Evolutionary conservation across 1,140 invertebrate genomes (phyloP).

Genomic region (Drosophila oshimai): DNA sequence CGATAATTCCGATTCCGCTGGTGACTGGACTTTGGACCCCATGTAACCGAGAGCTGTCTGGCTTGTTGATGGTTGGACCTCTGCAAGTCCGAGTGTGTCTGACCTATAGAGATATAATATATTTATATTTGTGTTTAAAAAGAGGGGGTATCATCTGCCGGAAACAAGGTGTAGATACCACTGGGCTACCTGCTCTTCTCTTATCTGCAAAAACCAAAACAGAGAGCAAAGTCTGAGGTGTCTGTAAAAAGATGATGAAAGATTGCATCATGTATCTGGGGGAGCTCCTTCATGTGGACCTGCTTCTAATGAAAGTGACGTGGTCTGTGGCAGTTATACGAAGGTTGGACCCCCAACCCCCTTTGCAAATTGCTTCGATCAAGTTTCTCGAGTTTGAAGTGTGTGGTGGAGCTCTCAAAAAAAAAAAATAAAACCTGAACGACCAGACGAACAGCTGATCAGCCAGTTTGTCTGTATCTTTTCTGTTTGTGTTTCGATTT

Average conservation of each 20-base stretch:
- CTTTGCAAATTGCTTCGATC: conserved; percentile 45
- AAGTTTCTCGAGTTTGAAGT: conserved; percentile 52
- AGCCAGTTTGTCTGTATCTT: conserved; percentile 55
- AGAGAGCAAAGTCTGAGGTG: neutral
- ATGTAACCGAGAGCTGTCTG: conserved; percentile 19
- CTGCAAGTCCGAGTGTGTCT: neutral
- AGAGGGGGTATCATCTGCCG: neutral
- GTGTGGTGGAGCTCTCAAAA: conserved; percentile 11
- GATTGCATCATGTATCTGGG: conserved; percentile 65
- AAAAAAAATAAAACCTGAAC: conserved; percentile 74
- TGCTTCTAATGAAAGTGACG: conserved; percentile 63
- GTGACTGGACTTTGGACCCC: conserved; percentile 12
- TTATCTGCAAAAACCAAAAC: conserved; percentile 27
- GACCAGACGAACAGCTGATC: conserved; percentile 74
- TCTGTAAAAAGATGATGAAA: conserved; percentile 64
- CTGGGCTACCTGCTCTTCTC: conserved; percentile 4
- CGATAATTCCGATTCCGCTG: conserved; percentile 13
- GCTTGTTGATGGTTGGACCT: neutral
- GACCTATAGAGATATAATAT: conserved; percentile 6
- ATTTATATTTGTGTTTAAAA: too few species aligned
- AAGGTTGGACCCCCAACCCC: conserved; percentile 37
- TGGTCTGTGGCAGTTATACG: conserved; percentile 36
- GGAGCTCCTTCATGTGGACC: conserved; percentile 6
- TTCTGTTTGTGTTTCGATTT: conserved; percentile 30
- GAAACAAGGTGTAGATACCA: neutral